A percentile compares a stretch with the other conserved stretches of the same genome.
Conservation (phyloP, 2,113 vertebrate species). For the Trogon surrucura region DNA sequence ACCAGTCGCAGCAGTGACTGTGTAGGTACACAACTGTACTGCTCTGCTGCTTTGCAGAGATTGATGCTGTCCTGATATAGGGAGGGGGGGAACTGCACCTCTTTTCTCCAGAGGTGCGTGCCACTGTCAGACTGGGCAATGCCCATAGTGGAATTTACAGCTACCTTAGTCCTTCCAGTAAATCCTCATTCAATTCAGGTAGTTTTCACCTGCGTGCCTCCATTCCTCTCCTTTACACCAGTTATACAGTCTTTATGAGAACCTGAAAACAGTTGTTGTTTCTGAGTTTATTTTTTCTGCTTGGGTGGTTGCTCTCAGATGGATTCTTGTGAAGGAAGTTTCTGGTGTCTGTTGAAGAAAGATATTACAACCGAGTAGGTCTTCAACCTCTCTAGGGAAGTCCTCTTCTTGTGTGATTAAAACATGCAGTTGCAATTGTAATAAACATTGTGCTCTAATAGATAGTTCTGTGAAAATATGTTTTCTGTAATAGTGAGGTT, state of each 20-base stretch:
- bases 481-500: background rate
- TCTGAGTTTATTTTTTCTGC: background rate
- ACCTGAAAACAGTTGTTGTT: background rate
- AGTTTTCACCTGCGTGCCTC: background rate
- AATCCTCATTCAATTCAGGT: fast-evolving
- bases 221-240: background rate
- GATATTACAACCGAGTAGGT: background rate
- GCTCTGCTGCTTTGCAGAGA: background rate
- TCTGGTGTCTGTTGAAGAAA: background rate
- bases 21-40: background rate
- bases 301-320: background rate
- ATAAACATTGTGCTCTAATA: background rate
- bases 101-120: background rate
- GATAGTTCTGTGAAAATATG: background rate
- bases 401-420: background rate
- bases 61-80: background rate
- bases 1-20: background rate
- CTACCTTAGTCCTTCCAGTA: background rate
- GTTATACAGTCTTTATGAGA: background rate
- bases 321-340: background rate
- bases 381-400: background rate
- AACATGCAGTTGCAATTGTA: background rate
- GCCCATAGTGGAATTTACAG: background rate
- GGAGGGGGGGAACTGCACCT: background rate
- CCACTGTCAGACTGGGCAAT: background rate